Percentiles rank a stretch among this genome's conserved stretches.
These are phyloP conservation scores for Felis chaus DNA, from an alignment of 2,113 vertebrate species.

Conservation along the genomic window DNA sequence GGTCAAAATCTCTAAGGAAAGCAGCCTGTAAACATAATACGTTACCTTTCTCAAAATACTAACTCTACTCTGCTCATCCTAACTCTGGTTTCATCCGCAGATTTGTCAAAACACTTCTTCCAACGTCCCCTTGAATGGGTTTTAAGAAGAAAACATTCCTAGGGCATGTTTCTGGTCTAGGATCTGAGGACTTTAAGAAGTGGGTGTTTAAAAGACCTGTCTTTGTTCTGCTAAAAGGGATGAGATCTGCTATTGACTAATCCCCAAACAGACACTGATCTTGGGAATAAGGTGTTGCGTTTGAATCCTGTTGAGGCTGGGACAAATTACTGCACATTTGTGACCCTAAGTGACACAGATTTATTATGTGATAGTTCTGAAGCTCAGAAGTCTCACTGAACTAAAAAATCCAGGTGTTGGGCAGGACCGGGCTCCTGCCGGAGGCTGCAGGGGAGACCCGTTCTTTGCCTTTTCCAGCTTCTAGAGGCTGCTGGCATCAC, in stretches of 20 bases:
- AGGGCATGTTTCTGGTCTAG: background rate
- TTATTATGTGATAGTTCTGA: background rate
- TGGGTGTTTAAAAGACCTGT: background rate
- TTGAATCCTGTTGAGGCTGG: background rate
- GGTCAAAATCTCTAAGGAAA: background rate
- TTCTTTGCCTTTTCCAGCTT: background rate
- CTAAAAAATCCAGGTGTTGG: background rate
- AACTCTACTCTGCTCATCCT: background rate
- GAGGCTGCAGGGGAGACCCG: fast-evolving
- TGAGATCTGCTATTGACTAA: background rate
- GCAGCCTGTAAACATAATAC: background rate
- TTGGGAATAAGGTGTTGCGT: background rate
- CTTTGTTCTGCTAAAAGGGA: background rate
- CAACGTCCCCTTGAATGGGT: background rate
- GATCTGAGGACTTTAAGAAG: background rate
- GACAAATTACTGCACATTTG: background rate
- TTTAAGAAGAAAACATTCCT: background rate
- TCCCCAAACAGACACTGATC: background rate
- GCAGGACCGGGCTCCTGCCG: too few species aligned
- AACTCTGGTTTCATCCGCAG: background rate
- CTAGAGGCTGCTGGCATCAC: background rate
- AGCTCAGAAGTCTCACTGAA: background rate
- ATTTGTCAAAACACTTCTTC: background rate
- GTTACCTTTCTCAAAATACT: background rate
- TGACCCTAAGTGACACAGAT: background rate